Evolutionary conservation across 2,113 vertebrate genomes (phyloP), one percentile per base, ranked within the genome.

Genomic region (Cyprinus carpio): DNA sequence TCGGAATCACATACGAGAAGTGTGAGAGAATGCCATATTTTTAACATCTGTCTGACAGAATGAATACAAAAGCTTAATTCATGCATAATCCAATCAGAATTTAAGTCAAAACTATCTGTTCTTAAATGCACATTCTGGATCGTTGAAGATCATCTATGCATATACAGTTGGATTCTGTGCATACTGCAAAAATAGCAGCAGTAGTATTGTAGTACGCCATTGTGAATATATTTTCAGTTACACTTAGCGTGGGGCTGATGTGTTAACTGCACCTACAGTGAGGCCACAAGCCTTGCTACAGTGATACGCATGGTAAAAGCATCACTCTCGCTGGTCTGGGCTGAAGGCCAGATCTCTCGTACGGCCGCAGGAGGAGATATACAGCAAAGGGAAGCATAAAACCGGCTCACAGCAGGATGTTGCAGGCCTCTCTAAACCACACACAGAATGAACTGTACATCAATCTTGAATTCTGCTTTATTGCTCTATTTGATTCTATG

Each of bases 41-140:
- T 84, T 72, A 80, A 58, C 79, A 79, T 83, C 84, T 85, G 67
- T n/a, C 84, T 81, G 76, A 60, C 23, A 49, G 72, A 78, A 58
- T 34, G 5, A 58, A 78, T 37, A 20, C 65, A 69, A 69, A 69
- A 69, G 65, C 16, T 20, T 20, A 9, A 69, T 40, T 71, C 20
- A 71, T 40, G 67, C 34, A 67, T 67, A 15, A 18, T 4, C 64
- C 64, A 20, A 34, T 69, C 9, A 37, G 18, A 71, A 71, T 23
- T 71, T 6, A 69, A 69, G 16, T 34, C 8, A 20, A 18, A 34
- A 34, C 16, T 69, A 34, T 69, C 29, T 34, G 65, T 34, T 20
- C 16, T 71, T 40, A 40, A 40, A 71, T 71, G 20, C 67, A 11
- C 31, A 23, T 71, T 71, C 31, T 71, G 67, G 9, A 69, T 20